phyloP scores from a whole-genome alignment of 2,113 vertebrate genomes.

The Hippolais icterina region DNA sequence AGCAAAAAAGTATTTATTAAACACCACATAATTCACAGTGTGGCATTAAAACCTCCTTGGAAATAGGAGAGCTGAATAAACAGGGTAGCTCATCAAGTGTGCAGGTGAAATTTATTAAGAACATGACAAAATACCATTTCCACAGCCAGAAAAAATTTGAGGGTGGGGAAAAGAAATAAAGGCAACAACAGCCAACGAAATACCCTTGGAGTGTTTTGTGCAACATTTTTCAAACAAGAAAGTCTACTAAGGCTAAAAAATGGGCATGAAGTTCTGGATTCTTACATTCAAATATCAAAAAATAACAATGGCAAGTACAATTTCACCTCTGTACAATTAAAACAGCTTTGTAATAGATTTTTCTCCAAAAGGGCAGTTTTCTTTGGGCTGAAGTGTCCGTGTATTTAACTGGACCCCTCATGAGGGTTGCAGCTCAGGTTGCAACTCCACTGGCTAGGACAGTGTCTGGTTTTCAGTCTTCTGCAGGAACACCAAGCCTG shows the following conservation, averaged over 20 bases:
- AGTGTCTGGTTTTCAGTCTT: background rate
- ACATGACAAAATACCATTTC: background rate
- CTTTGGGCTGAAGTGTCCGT: background rate
- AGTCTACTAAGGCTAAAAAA: background rate
- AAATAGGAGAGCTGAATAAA: background rate
- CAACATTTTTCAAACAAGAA: background rate
- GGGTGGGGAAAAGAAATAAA: background rate
- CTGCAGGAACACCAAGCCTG: constrained; percentile 53
- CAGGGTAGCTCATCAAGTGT: background rate
- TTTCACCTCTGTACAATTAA: background rate
- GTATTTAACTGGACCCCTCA: background rate
- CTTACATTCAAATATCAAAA: background rate
- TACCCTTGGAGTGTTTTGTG: background rate
- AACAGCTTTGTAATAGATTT: background rate
- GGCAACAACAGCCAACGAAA: background rate
- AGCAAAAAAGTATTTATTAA: constrained; percentile 20
- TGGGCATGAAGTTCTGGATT: background rate
- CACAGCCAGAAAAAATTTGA: background rate
- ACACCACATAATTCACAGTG: background rate
- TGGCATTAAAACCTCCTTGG: background rate
- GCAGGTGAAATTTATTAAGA: background rate
- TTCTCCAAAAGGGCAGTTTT: background rate
- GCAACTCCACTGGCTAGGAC: background rate
- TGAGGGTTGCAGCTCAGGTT: background rate
- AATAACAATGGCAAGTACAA: background rate